Conservation (phyloP, 2,113 vertebrate species). For the Phrynocephalus versicolor region DNA sequence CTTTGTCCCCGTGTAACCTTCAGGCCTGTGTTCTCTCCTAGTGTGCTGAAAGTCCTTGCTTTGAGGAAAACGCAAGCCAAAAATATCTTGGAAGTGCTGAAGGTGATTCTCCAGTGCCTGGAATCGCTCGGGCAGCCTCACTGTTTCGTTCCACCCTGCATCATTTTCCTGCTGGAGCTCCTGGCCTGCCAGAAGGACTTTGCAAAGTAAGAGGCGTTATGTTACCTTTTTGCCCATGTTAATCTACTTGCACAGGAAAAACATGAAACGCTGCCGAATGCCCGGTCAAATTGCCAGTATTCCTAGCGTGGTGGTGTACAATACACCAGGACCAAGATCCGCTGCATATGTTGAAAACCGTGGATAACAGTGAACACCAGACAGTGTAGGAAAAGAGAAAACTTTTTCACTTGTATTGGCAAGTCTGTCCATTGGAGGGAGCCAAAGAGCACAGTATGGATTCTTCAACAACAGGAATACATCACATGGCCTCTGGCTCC, state of each 20-base stretch:
- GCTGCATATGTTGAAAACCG: too few species aligned
- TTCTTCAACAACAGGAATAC: too few species aligned
- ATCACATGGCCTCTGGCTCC: too few species aligned
- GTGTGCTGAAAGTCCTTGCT: constrained; percentile 89
- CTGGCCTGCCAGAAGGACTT: constrained; percentile 96
- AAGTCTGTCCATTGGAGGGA: too few species aligned
- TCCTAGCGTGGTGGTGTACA: too few species aligned
- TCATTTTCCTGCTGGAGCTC: constrained; percentile 93
- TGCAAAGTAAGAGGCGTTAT: constrained; percentile 89
- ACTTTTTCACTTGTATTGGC: too few species aligned
- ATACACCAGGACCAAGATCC: too few species aligned
- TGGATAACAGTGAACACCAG: too few species aligned
- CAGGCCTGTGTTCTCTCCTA: constrained; percentile 48
- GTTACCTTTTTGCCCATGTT: too few species aligned
- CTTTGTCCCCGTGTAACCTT: neutral
- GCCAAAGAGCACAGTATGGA: too few species aligned
- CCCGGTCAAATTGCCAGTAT: neutral
- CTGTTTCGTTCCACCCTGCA: constrained; percentile 89
- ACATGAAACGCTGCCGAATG: neutral
- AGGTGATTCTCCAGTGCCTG: constrained; percentile 84
- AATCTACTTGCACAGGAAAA: neutral
- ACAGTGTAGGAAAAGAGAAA: too few species aligned
- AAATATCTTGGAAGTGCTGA: constrained; percentile 86
- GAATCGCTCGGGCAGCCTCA: constrained; percentile 87
- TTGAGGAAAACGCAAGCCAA: constrained; percentile 89